Conservation (phyloP, 2,888 invertebrate genomes). For the Melinaea marsaeus region DNA sequence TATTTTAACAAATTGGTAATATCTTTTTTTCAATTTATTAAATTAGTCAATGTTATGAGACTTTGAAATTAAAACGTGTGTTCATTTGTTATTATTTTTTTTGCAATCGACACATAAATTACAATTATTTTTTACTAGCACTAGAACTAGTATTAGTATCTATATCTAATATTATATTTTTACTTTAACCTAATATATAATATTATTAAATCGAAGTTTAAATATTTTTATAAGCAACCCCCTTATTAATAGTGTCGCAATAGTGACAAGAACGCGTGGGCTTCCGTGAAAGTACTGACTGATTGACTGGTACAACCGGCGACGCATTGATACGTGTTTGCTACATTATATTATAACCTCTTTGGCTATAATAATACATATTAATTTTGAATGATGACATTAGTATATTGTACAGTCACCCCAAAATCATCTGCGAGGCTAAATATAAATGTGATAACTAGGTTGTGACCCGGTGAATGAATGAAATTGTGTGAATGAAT, state of each 20-base stretch:
- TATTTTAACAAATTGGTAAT: not conserved
- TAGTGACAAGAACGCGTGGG: constrained; percentile 30
- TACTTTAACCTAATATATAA: not conserved
- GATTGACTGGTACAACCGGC: constrained; percentile 34
- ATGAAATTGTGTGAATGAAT: constrained; percentile 12
- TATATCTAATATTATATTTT: not conserved
- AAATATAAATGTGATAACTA: constrained; percentile 10
- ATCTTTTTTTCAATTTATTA: not conserved
- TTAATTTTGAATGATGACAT: not conserved
- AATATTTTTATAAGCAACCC: not conserved
- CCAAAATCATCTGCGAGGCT: constrained; percentile 12
- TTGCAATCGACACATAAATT: too few relatives aligned
- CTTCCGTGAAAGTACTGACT: constrained; percentile 36
- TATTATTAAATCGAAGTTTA: not conserved
- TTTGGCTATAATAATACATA: constrained; percentile 6
- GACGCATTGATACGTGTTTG: constrained; percentile 9
- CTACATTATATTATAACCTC: constrained; percentile 14
- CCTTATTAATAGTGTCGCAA: constrained; percentile 11
- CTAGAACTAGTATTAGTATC: too few relatives aligned
- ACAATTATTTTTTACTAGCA: too few relatives aligned
- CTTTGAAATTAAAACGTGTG: too few relatives aligned
- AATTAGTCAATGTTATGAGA: too few relatives aligned
- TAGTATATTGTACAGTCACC: not conserved
- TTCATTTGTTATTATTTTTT: too few relatives aligned
- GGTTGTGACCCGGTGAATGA: constrained; percentile 12